Conservation (phyloP, 2,888 invertebrate genomes). For the Subacronicta megacephala region DNA sequence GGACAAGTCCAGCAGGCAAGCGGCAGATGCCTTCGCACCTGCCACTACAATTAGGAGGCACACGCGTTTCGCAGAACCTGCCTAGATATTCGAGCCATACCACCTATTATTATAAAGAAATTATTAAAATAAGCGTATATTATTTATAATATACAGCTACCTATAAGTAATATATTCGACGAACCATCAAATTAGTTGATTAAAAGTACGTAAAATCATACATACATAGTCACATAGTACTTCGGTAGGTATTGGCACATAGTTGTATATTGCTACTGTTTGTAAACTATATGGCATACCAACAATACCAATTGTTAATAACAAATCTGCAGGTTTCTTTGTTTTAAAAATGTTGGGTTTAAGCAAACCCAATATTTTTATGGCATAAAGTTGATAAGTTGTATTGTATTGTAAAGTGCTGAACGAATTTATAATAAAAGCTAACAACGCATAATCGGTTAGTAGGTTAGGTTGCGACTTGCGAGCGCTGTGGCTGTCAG, state of each 20-base stretch:
- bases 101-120: slow-evolving; percentile 51
- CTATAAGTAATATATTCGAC: too few species aligned
- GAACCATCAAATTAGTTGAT: slow-evolving; percentile 8
- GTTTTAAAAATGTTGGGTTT: too few species aligned
- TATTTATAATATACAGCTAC: too few species aligned
- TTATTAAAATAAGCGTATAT: too few species aligned
- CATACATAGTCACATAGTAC: too few species aligned
- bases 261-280: too few species aligned
- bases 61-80: slow-evolving; percentile 74
- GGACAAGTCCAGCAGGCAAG: slow-evolving; percentile 74
- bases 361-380: slow-evolving; percentile 20
- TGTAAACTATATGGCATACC: not conserved
- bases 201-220: slow-evolving; percentile 2
- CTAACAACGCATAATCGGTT: slow-evolving; percentile 53
- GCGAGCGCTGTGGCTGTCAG: slow-evolving; percentile 39
- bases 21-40: slow-evolving; percentile 87
- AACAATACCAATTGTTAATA: slow-evolving; percentile 5
- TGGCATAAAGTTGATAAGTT: slow-evolving; percentile 12
- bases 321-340: not conserved
- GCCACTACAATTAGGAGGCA: slow-evolving; percentile 81
- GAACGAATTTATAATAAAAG: slow-evolving; percentile 45
- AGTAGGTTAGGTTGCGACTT: slow-evolving; percentile 55
- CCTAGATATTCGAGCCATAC: slow-evolving; percentile 48
- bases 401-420: slow-evolving; percentile 32
- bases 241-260: too few species aligned